Percentiles rank a stretch among this genome's conserved stretches.
phyloP scores from a whole-genome alignment of 2,888 invertebrate genomes.

The Athalia cordata region DNA sequence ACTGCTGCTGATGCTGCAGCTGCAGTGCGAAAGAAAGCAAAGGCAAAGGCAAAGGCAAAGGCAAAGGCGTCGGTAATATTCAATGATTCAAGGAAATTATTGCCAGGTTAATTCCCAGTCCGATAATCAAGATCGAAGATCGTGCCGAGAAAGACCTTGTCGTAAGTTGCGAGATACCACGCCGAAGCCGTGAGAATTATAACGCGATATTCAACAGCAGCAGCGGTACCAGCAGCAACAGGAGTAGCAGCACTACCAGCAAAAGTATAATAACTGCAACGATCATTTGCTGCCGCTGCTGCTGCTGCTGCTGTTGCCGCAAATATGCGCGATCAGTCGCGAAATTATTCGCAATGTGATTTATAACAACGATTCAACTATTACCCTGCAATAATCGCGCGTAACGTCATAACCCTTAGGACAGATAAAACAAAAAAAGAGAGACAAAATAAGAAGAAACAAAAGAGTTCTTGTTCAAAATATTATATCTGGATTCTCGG shows the following conservation, averaged over 20 bases:
- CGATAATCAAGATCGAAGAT: constrained; percentile 61
- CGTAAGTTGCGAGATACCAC: constrained; percentile 45
- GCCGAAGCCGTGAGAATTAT: constrained; percentile 64
- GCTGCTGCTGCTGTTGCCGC: no score
- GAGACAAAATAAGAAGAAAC: not conserved
- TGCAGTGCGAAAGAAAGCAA: no score
- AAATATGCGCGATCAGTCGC: no score
- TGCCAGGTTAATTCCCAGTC: constrained; percentile 16
- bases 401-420: not conserved
- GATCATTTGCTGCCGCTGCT: no score
- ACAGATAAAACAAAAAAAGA: not conserved
- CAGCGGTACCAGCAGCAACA: not conserved
- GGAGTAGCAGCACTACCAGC: not conserved
- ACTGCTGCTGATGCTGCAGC: no score
- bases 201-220: constrained; percentile 45
- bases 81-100: constrained; percentile 28
- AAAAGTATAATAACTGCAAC: no score
- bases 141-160: constrained; percentile 58
- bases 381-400: no score
- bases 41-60: no score
- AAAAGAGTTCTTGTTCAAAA: not conserved
- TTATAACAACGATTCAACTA: no score
- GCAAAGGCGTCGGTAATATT: not conserved
- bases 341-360: no score
- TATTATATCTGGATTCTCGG: no score